Percentiles rank a stretch among this genome's conserved stretches.
phyloP scores from a whole-genome alignment of 2,113 vertebrate genomes.

The Sterrhoptilus dennistouni region DNA sequence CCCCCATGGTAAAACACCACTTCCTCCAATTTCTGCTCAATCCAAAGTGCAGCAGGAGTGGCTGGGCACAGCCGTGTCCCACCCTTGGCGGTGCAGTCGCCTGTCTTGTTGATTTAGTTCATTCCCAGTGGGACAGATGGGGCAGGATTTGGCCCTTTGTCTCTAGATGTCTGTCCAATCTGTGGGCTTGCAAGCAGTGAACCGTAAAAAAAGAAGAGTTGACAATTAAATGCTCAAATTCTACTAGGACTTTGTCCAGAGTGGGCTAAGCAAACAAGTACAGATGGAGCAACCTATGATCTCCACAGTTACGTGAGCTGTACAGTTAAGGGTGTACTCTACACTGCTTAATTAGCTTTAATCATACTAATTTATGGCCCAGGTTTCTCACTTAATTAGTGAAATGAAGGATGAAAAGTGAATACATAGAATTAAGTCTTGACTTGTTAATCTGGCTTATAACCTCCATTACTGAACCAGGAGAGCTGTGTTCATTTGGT shows the following conservation, averaged over 20 bases:
- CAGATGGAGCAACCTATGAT: constrained; percentile 25
- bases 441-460: constrained; percentile 1
- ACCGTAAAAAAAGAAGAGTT: constrained; percentile 20
- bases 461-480: neutral
- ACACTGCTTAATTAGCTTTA: neutral
- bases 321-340: neutral
- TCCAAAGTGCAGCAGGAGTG: rapidly evolving
- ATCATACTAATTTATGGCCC: neutral
- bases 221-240: constrained; percentile 44
- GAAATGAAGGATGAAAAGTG: neutral
- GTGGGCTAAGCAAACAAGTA: constrained; percentile 58
- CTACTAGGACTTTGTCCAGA: constrained; percentile 58
- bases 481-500: neutral
- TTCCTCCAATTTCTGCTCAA: neutral
- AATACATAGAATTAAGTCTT: neutral
- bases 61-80: rapidly evolving
- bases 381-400: constrained; percentile 2
- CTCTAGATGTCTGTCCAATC: neutral
- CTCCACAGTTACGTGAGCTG: neutral
- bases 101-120: neutral
- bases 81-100: rapidly evolving
- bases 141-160: constrained; percentile 7
- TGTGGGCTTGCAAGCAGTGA: neutral
- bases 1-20: neutral
- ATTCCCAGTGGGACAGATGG: neutral